A percentile compares a stretch with the other conserved stretches of the same genome.
These are phyloP conservation scores for Monochamus alternatus DNA, from an alignment of 2,888 invertebrate genomes.

Conservation along the genomic window DNA sequence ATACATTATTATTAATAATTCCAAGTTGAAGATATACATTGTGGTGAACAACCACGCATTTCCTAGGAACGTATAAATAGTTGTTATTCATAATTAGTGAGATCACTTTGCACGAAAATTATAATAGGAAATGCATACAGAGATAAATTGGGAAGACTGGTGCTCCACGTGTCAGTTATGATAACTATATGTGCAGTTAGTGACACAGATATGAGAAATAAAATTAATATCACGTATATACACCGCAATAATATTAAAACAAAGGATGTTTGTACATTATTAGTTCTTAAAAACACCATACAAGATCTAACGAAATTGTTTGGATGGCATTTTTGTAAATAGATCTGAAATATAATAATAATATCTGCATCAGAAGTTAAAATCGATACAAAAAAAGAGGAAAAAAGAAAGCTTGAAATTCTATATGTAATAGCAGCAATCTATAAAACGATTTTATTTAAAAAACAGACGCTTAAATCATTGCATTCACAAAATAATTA, in stretches of 20 bases:
- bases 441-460: no score
- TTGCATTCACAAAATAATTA: no score
- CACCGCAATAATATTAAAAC: background rate
- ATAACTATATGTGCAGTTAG: background rate
- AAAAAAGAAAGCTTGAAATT: no score
- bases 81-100: background rate
- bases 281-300: no score
- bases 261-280: no score
- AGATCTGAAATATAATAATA: no score
- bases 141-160: background rate
- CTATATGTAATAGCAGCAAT: no score
- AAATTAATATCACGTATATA: background rate
- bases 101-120: background rate
- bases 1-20: conserved; percentile 2
- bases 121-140: background rate
- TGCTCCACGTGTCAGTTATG: background rate
- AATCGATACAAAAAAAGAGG: no score
- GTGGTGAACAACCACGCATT: background rate
- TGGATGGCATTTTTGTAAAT: no score
- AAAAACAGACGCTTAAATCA: no score
- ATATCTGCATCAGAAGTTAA: no score
- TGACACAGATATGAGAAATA: background rate
- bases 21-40: background rate
- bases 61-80: background rate
- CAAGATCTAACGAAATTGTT: no score